Conservation (phyloP, 1,140 invertebrate genomes). For the Drosophila rhopaloa region DNA sequence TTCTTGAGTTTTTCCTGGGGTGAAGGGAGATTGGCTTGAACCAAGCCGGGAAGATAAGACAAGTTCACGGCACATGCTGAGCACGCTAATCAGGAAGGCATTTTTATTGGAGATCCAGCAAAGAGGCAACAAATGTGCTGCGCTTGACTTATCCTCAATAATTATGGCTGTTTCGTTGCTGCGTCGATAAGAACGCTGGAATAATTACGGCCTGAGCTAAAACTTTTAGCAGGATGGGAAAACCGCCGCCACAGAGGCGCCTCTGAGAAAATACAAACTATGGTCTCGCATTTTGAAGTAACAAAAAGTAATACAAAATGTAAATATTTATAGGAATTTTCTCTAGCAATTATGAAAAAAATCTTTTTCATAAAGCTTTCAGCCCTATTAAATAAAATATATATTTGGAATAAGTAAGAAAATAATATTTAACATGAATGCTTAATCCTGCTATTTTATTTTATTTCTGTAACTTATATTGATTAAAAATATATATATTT, state of each 20-base stretch:
- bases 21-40: not conserved
- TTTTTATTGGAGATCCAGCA: conserved; percentile 53
- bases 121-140: conserved; percentile 66
- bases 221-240: conserved; percentile 30
- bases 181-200: conserved; percentile 61
- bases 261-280: not conserved
- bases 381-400: too few species aligned
- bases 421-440: too few species aligned
- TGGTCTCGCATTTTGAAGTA: not conserved
- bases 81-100: conserved; percentile 71
- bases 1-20: conserved; percentile 11
- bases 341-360: too few species aligned
- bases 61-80: conserved; percentile 61
- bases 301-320: too few species aligned
- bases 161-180: conserved; percentile 56
- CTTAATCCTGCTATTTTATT: too few species aligned
- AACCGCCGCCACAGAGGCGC: conserved; percentile 35
- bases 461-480: too few species aligned
- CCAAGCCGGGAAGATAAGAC: conserved; percentile 38
- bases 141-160: conserved; percentile 69
- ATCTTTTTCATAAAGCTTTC: too few species aligned
- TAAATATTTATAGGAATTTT: too few species aligned
- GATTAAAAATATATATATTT: too few species aligned
- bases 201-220: conserved; percentile 54
- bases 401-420: too few species aligned